Percentiles rank a stretch among this genome's conserved stretches.
Conservation (phyloP, 37 sponge, comb jelly and placozoan species). For the Chondrosia reniformis region DNA sequence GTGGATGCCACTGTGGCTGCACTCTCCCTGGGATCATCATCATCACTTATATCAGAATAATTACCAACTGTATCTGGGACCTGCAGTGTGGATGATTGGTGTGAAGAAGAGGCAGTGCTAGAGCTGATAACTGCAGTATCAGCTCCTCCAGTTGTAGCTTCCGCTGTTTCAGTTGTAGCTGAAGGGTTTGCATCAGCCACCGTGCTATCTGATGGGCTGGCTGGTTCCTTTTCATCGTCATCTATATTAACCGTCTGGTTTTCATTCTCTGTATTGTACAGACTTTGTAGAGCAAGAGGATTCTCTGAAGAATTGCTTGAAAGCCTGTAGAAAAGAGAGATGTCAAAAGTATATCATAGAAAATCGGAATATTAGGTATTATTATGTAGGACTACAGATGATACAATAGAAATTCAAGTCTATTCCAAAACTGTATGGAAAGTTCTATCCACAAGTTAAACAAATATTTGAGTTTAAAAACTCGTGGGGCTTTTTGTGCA, state of each 20-base stretch:
- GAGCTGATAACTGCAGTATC: not conserved
- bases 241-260: constrained; percentile 22
- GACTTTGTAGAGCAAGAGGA: not conserved
- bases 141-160: not conserved
- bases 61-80: not conserved
- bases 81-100: not conserved
- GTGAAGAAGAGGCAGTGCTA: not conserved
- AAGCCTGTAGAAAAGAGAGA: not conserved
- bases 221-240: constrained; percentile 17
- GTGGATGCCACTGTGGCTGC: not conserved
- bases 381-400: not conserved
- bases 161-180: not conserved
- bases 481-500: too few species aligned
- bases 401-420: too few species aligned
- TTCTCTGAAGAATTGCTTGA: not conserved
- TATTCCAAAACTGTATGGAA: too few species aligned
- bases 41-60: constrained; percentile 22
- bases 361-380: not conserved
- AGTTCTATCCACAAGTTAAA: too few species aligned
- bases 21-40: not conserved
- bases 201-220: constrained; percentile 1
- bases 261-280: constrained; percentile 1
- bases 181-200: constrained; percentile 1
- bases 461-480: too few species aligned
- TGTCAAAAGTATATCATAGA: too few species aligned